Evolutionary conservation across 1,140 invertebrate genomes (phyloP).

Genomic region (Drosophila aff.): DNA sequence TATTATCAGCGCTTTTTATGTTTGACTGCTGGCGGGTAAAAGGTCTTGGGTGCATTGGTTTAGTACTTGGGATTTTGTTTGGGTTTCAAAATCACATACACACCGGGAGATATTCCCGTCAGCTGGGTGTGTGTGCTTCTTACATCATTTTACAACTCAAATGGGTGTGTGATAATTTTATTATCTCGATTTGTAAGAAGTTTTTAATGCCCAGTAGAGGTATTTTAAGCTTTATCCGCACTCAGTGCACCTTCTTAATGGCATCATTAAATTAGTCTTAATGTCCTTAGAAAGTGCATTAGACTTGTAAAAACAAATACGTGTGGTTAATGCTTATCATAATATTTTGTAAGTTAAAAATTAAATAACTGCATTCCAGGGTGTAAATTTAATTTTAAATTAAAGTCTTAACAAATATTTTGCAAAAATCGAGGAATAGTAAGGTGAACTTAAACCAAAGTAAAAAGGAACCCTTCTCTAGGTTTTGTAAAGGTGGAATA

Average conservation of each 20-base stretch:
- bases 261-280: constrained; percentile 3
- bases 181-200: background rate
- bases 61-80: constrained; percentile 1
- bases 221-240: constrained; percentile 4
- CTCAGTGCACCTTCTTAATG: background rate
- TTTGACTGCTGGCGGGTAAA: constrained; percentile 55
- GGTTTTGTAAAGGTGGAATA: background rate
- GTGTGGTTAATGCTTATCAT: background rate
- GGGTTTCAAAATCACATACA: constrained; percentile 25
- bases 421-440: background rate
- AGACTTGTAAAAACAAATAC: background rate
- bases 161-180: constrained; percentile 11
- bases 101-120: background rate
- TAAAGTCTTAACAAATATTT: background rate
- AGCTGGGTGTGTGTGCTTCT: constrained; percentile 4
- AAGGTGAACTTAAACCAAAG: too few relatives aligned
- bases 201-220: background rate
- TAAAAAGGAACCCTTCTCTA: background rate
- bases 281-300: background rate
- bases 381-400: background rate
- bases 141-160: background rate
- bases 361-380: background rate
- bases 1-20: constrained; percentile 72
- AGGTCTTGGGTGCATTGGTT: constrained; percentile 52
- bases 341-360: background rate